Percentiles rank a stretch among this genome's conserved stretches.
These are phyloP conservation scores for Nymphalis urticae DNA, from an alignment of 2,888 invertebrate genomes.

Conservation along the genomic window DNA sequence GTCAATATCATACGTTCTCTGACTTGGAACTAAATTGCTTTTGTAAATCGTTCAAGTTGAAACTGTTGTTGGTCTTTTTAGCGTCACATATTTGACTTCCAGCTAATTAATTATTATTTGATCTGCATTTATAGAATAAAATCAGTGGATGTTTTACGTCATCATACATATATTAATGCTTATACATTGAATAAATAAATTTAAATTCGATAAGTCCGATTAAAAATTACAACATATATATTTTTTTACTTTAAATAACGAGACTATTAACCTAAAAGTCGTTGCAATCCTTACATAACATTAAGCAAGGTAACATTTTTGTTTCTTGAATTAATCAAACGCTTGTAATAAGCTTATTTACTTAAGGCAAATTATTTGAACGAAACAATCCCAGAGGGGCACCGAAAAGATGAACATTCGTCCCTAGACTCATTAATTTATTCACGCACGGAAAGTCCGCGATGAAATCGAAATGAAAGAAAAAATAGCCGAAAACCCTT, in stretches of 20 bases:
- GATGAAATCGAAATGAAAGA: constrained; percentile 11
- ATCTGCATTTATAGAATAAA: too few relatives aligned
- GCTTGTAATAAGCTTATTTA: constrained; percentile 26
- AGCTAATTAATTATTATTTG: too few relatives aligned
- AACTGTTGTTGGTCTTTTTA: background rate
- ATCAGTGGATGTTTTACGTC: too few relatives aligned
- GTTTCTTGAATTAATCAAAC: constrained; percentile 20
- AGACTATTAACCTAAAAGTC: too few relatives aligned
- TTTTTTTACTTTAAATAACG: too few relatives aligned
- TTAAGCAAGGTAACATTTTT: background rate
- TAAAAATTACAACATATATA: too few relatives aligned
- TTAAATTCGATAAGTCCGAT: too few relatives aligned
- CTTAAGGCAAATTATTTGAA: constrained; percentile 27
- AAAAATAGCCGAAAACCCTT: background rate
- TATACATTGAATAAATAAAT: too few relatives aligned
- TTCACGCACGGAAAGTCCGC: constrained; percentile 13
- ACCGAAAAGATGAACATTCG: constrained; percentile 19
- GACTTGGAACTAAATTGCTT: constrained; percentile 1
- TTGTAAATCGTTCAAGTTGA: background rate
- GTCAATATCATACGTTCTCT: constrained; percentile 4
- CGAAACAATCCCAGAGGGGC: constrained; percentile 15
- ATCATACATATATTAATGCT: too few relatives aligned
- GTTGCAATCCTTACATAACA: too few relatives aligned
- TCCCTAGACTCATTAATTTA: constrained; percentile 24
- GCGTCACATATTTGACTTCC: too few relatives aligned